Evolutionary conservation across 2,797 vertebrate species (phyloP), one percentile per base, ranked within the genome.

Genomic region (Hylomyscus alleni): DNA sequence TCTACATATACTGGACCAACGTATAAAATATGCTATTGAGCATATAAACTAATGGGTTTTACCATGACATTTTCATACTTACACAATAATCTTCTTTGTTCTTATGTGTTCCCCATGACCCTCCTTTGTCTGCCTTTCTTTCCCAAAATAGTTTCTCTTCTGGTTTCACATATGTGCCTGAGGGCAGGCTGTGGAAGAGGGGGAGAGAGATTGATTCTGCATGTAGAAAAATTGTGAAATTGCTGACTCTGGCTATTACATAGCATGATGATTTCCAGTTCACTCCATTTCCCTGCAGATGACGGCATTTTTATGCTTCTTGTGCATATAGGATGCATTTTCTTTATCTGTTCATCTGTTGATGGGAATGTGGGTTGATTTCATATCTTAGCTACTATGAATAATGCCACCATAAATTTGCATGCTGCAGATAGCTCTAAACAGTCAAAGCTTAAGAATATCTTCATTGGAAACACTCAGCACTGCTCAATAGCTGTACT

Each of bases 141-240:
- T 24, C 56, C 58, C 31, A 11, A 77, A 76, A 89, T 37, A 77
- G 19, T n/a, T 44, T 31, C 37, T 31, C 37, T n/a, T 77, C 17
- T 62, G 6, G 3, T 17, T 77, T 62, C 37, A 26, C 20, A n/a
- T 26, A 29, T 34, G 29, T 62, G 20, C 8, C 15, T 89, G 56
- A 40, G 11, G 24, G 2, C 50, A 44, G 14, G 15, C 10, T 19
- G 1, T 58, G 1, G 8, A 19, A 15, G 0, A 14, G 11, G 12
- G 6, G 12, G 9, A 11, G 5, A n/a, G 56, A 50, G 14, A 6
- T n/a, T 50, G 73, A 62, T 62, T 50, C 12, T 77, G 29, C 72
- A 47, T 77, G n/a, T 50, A 34, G 60, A 54, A 88, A 54, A 76
- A 77, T 47, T 34, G 40, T 85, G 19, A 11, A 8, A 14, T 62